A percentile compares a stretch with the other conserved stretches of the same genome.
Conservation (phyloP, 2,797 vertebrate genomes). For the Labeo calbasu region DNA sequence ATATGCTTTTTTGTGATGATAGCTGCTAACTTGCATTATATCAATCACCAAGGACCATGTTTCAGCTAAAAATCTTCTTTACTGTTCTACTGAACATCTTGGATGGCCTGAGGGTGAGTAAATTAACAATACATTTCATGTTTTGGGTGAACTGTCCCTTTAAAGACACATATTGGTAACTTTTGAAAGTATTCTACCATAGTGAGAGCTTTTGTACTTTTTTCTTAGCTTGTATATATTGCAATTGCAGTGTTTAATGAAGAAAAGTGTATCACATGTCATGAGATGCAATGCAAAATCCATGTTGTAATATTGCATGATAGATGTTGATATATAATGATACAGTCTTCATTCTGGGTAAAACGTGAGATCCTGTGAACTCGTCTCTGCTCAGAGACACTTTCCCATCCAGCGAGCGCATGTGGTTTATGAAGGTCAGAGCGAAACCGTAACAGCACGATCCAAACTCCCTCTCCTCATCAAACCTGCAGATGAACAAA, state of each 20-base stretch:
- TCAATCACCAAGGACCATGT: not conserved
- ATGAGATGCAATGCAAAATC: slow-evolving; percentile 62
- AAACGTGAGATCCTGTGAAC: slow-evolving; percentile 78
- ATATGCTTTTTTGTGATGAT: too few relatives aligned
- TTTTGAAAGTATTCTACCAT: not conserved
- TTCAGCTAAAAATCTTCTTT: not conserved
- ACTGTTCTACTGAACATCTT: not conserved
- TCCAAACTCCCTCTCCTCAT: slow-evolving; percentile 75
- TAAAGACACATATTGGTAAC: not conserved
- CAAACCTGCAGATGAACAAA: slow-evolving; percentile 74
- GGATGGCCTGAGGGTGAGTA: too few relatives aligned
- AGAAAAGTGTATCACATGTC: not conserved
- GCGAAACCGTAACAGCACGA: slow-evolving; percentile 84
- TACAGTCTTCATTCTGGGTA: slow-evolving; percentile 73
- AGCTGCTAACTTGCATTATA: not conserved
- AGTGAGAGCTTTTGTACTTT: too few relatives aligned
- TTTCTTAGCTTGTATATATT: not conserved
- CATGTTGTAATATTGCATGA: slow-evolving; percentile 65
- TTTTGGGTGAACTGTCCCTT: too few relatives aligned
- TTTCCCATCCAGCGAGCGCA: slow-evolving; percentile 70
- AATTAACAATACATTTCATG: too few relatives aligned
- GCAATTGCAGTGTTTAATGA: too few relatives aligned
- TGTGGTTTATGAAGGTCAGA: slow-evolving; percentile 80
- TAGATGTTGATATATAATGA: slow-evolving; percentile 80
- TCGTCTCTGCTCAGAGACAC: slow-evolving; percentile 69